phyloP scores from a whole-genome alignment of 2,113 vertebrate species.

The Gambusia affinis region DNA sequence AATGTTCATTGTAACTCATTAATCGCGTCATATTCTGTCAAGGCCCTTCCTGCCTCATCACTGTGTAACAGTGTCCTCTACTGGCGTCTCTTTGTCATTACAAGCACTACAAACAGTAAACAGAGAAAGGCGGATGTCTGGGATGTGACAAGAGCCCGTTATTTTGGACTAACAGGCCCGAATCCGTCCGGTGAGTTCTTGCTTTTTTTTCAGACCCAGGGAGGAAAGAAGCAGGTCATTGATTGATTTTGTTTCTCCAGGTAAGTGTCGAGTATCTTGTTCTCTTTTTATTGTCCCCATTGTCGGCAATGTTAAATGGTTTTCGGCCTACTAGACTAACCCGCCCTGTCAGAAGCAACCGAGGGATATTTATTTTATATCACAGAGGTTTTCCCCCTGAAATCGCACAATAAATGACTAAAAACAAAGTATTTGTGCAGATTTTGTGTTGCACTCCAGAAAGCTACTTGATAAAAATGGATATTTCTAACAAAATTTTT shows the following conservation, averaged over 20 bases:
- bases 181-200: background rate
- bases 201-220: constrained; percentile 3
- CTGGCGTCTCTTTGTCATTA: background rate
- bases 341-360: constrained; percentile 22
- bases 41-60: no score
- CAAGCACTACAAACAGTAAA: background rate
- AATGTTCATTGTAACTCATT: no score
- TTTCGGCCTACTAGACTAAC: background rate
- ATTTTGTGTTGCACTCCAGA: background rate
- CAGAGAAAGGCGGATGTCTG: background rate
- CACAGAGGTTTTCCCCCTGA: background rate
- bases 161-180: constrained; percentile 3
- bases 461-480: background rate
- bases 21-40: no score
- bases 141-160: constrained; percentile 17
- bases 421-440: background rate
- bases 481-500: background rate
- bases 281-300: background rate
- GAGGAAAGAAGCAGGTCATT: background rate
- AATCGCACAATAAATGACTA: background rate
- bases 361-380: background rate
- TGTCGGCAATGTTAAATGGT: background rate
- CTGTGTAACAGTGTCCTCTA: constrained; percentile 30
- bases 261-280: constrained; percentile 31
- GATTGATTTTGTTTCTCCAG: background rate